Conservation (phyloP, 2,797 vertebrate genomes). For the Myoxocephalus aenaeus region DNA sequence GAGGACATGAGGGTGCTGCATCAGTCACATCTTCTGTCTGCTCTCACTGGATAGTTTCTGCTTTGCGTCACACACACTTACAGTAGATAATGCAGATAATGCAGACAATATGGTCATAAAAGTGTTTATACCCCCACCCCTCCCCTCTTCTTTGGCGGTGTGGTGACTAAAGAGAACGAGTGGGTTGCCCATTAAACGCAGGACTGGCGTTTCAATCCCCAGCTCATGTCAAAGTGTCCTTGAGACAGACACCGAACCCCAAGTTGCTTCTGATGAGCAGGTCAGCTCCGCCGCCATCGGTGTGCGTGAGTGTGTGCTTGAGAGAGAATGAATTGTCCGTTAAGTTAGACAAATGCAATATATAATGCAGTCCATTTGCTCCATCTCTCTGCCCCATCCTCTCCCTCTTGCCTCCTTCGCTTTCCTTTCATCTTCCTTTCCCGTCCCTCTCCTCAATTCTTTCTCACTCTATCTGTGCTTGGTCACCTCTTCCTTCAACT, state of each 20-base stretch:
- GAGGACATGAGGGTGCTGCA: neutral
- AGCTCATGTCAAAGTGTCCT: neutral
- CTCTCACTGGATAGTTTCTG: constrained; percentile 29
- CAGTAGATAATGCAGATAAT: constrained; percentile 31
- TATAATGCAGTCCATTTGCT: neutral
- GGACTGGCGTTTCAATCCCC: neutral
- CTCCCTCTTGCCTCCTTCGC: neutral
- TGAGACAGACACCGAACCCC: neutral
- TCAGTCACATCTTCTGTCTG: neutral
- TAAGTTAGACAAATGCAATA: neutral
- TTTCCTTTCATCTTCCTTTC: neutral
- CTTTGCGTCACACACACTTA: constrained; percentile 34
- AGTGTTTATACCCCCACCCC: neutral
- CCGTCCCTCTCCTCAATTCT: neutral
- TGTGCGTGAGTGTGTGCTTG: neutral
- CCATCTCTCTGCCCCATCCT: constrained; percentile 23
- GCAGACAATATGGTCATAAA: constrained; percentile 48
- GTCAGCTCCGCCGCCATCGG: neutral
- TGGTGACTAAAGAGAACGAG: neutral
- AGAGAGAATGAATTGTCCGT: neutral
- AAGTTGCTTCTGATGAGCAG: neutral
- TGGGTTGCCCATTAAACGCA: neutral
- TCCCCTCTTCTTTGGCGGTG: neutral
- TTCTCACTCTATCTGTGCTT: neutral
- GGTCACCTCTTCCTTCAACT: neutral